Evolutionary conservation across 2,113 vertebrate genomes (phyloP).

Genomic region (Thymallus thymallus): DNA sequence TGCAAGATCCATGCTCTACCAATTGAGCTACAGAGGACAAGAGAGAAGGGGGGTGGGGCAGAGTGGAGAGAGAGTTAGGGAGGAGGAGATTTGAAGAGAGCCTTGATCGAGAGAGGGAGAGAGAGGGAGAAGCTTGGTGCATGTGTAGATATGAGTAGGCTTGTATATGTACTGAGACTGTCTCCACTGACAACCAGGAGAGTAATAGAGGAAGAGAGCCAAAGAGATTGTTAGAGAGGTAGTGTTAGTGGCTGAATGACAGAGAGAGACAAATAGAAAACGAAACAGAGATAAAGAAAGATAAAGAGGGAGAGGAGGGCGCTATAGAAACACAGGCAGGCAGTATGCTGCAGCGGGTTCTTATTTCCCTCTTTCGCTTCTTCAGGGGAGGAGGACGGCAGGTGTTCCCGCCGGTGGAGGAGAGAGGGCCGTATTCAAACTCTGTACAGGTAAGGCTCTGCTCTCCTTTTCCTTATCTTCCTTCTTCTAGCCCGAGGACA

Average conservation of each 20-base stretch:
- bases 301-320: constrained; percentile 7
- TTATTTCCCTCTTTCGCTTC: constrained; percentile 19
- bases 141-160: constrained; percentile 6
- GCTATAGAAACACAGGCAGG: background rate
- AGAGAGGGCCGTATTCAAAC: background rate
- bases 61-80: background rate
- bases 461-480: background rate
- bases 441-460: constrained; percentile 10
- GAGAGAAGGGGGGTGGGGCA: background rate
- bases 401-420: background rate
- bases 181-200: background rate
- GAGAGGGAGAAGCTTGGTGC: background rate
- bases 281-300: background rate
- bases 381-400: constrained; percentile 8
- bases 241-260: background rate
- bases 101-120: constrained; percentile 5
- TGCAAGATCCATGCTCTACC: too few relatives aligned
- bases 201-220: background rate
- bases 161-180: constrained; percentile 1
- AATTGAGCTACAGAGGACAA: background rate
- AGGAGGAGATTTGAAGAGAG: constrained; percentile 8
- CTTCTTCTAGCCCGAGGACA: background rate
- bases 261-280: background rate
- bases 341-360: constrained; percentile 8
- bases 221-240: background rate